Base-by-base conservation (phyloP, 2,797 vertebrate genomes). In the Acanthornis magna region DNA sequence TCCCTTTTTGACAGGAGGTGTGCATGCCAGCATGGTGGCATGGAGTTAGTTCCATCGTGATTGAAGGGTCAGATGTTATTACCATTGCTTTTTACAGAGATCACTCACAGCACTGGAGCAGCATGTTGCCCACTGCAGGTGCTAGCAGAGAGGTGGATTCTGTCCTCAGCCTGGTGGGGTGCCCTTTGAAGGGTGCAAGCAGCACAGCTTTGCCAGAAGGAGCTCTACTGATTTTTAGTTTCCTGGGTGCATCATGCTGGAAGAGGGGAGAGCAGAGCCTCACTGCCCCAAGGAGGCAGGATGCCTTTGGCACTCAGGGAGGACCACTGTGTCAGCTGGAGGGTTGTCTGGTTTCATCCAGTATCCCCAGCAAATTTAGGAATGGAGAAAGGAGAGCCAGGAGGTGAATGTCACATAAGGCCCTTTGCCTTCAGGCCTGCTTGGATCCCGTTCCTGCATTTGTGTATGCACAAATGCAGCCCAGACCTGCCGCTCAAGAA, bases 361-460 rank as follows among this genome's bases (percentile, higher is more conserved):
- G 3, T 57, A 42, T 9, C 13, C 32, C 16, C 40, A 54, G 68
- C 40, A 25, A 4, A 4, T 1, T 2, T 1, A 38, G 86, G 27
- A 7, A 6, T 58, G 47, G 36, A 58, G 55, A 25, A 78, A 6
- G 29, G 12, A 32, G 32, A 74, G 29, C 50, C 29, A 25, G 20
- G 51, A 43, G 40, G 20, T 34, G 30, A 62, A 11, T 21, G 43
- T 34, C 58, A 20, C 9, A 0, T 30, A 42, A 67, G 6, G 32
- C 53, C 16, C 38, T 87, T 82, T 85, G 54, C 60, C n/a, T 73
- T 82, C 57, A 62, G 19, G 25, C 34, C 22, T 73, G 13, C 67
- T 81, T 58, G 32, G 25, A 9, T 76, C 12, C 12, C 0, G 0
- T 23, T 7, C 3, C 0, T n/a, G 1, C 12, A 2, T 51, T 48